Base-by-base conservation (phyloP, 2,797 vertebrate genomes). In the Muraenolepis orangiensis region DNA sequence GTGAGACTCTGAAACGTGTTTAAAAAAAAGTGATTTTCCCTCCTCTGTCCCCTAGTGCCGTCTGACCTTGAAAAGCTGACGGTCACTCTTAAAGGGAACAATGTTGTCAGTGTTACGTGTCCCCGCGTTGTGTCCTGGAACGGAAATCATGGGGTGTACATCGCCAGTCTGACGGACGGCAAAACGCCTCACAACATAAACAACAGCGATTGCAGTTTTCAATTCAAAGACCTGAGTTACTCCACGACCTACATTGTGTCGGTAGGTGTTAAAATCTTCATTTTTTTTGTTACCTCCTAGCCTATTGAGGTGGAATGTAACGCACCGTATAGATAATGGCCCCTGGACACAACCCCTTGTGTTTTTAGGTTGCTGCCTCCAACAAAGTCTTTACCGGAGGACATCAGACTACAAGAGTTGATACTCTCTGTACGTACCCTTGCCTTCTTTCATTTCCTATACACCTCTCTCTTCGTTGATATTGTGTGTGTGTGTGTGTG, bases 241-340 rank as follows among this genome's bases (percentile, higher is more conserved):
- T 80, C n/a, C 3, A 93, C 90, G 0, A 0, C 0, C 0, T 94
- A 94, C 36, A 1, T 0, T 0, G 1, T 93, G 28, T 0, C 75
- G 90, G 94, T 95, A 87, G 82, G 80, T 82, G 32, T 71, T 0
- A 26, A 11, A 3, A 51, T n/a, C n/a, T n/a, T n/a, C n/a, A n/a
- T n/a, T n/a, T n/a, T n/a, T n/a, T n/a, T n/a, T n/a, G n/a, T n/a
- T n/a, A 34, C 2, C 4, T 3, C 23, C 57, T 4, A 11, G 8
- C 23, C 2, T 64, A 26, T 64, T 1, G 7, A 64, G 8, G n/a
- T 64, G 16, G 3, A 8, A 12, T 64, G 57, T 34, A 46, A 30
- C 30, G 6, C 28, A 67, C 13, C 16, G 2, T 66, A 26, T 66
- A 26, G 11, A 18, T 46, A 13, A 13, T 11, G 18, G 29, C 31